These are phyloP conservation scores for Epinephelus cyanopodus DNA, from an alignment of 2,113 vertebrate genomes.

Conservation along the genomic window DNA sequence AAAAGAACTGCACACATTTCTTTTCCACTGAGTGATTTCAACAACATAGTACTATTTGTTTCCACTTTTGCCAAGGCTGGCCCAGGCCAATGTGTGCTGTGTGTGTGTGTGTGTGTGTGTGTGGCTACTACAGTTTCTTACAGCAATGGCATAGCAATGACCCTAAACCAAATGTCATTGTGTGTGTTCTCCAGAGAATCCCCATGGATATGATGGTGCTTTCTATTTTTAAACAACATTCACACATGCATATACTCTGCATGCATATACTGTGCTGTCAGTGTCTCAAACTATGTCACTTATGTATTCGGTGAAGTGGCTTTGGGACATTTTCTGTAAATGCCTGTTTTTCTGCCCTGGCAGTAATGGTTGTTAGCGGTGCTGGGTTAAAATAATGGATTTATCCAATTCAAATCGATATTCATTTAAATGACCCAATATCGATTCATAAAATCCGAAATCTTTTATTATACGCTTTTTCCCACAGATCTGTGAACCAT, in stretches of 20 bases:
- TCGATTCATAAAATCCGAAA: no score
- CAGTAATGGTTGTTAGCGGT: neutral
- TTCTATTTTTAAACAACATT: neutral
- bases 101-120: no score
- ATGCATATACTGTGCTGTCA: neutral
- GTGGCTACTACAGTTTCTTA: neutral
- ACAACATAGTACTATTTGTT: neutral
- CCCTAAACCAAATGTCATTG: slow-evolving; percentile 2
- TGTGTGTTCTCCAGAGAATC: neutral
- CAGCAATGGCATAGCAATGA: slow-evolving; percentile 36
- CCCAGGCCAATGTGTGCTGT: neutral
- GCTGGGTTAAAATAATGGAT: no score
- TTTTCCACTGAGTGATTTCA: slow-evolving; percentile 13
- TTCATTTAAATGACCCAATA: no score
- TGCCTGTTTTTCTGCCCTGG: neutral
- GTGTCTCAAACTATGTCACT: neutral
- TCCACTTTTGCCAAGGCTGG: slow-evolving; percentile 1
- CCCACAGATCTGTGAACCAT: no score
- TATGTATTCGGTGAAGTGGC: neutral
- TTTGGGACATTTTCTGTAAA: neutral
- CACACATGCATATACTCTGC: neutral
- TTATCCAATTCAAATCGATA: no score
- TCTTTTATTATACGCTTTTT: no score
- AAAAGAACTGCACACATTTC: neutral
- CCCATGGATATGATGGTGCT: neutral